phyloP scores from a whole-genome alignment of 2,113 vertebrate genomes.

The Neolamprologus sp. region DNA sequence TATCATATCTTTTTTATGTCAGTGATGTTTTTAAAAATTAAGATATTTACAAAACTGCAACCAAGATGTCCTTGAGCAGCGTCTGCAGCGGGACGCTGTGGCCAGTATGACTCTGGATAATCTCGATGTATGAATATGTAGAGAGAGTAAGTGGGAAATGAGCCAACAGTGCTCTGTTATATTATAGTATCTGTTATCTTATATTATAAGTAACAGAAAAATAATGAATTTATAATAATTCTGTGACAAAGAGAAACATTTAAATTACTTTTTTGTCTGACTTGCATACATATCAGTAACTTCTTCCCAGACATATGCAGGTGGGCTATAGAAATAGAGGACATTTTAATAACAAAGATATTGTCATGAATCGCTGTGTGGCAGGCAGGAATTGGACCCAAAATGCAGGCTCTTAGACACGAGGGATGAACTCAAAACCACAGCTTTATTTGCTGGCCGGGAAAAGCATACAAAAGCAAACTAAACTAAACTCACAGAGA shows the following conservation, averaged over 20 bases:
- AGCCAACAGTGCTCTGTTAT: neutral
- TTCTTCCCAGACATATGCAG: neutral
- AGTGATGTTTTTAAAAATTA: neutral
- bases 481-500: accelerated
- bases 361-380: neutral
- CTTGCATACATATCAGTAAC: neutral
- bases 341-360: constrained; percentile 12
- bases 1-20: neutral
- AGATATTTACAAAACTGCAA: neutral
- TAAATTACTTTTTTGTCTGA: neutral
- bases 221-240: neutral
- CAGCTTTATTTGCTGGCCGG: neutral
- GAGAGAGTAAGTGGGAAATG: neutral
- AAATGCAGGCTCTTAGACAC: neutral
- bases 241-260: neutral
- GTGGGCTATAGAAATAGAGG: neutral
- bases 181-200: neutral
- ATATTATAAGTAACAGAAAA: neutral
- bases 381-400: neutral
- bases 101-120: neutral
- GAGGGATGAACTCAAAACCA: neutral
- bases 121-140: neutral
- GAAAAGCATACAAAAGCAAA: accelerated
- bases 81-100: accelerated
- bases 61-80: neutral